These are phyloP conservation scores for Sicus ferrugineus DNA, from an alignment of 2,888 invertebrate genomes.

Conservation along the genomic window DNA sequence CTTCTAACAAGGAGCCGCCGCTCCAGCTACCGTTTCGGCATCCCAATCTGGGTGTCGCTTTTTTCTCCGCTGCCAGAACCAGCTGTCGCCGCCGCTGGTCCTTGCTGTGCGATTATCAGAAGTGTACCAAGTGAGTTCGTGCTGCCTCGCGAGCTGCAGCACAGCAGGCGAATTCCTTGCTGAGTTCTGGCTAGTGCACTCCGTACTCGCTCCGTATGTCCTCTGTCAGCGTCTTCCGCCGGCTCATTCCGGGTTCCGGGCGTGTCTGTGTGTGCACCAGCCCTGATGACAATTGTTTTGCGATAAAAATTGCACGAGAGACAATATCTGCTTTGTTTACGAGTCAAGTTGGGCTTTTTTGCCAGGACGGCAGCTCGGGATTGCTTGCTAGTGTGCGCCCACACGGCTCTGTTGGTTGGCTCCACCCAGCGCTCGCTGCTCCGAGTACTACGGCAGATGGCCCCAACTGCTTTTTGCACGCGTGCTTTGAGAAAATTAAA, in stretches of 20 bases:
- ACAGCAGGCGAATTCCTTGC: conserved; percentile 50
- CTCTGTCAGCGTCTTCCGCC: background rate
- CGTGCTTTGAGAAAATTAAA: conserved; percentile 62
- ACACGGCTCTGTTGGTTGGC: too few species aligned
- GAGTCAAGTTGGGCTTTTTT: conserved; percentile 36
- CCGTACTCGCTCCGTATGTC: conserved; percentile 32
- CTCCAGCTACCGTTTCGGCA: background rate
- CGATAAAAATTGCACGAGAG: conserved; percentile 62
- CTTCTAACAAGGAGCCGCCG: background rate
- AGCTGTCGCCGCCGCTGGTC: background rate
- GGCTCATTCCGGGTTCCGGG: conserved; percentile 14
- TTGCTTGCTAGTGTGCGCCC: conserved; percentile 25
- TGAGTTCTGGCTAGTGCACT: conserved; percentile 46
- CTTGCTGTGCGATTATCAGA: conserved; percentile 38
- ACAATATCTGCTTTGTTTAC: conserved; percentile 60
- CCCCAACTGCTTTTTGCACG: conserved; percentile 56
- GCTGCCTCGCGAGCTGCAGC: conserved; percentile 46
- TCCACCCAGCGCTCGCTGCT: background rate
- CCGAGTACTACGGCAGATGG: conserved; percentile 52
- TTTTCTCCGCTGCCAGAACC: background rate
- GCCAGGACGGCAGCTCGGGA: background rate
- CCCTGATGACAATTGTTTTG: conserved; percentile 62
- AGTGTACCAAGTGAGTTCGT: conserved; percentile 60
- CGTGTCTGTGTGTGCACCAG: conserved; percentile 47
- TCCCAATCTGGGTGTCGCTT: background rate